Percentiles rank a stretch among this genome's conserved stretches.
Evolutionary conservation across 2,888 invertebrate genomes (phyloP).

Genomic region (Metacarcinus magister): DNA sequence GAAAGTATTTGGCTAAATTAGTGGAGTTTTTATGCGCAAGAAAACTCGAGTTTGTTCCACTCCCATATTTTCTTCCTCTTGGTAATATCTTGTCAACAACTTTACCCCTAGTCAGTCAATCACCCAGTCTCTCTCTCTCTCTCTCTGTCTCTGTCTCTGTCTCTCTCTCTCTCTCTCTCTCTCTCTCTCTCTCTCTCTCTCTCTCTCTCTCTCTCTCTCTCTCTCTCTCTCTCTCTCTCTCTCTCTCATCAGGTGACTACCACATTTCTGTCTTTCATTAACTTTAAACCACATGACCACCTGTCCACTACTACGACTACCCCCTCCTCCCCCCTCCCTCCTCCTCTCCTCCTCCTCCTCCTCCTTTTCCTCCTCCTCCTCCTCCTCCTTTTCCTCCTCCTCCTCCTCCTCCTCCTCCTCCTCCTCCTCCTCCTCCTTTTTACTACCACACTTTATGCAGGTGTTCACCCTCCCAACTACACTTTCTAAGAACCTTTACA

Average conservation of each 20-base stretch:
- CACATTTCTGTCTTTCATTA: not conserved
- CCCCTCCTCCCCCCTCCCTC: not conserved
- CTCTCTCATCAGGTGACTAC: not conserved
- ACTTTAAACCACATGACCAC: not conserved
- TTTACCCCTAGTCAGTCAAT: too few relatives aligned
- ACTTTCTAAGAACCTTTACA: slow-evolving; percentile 21
- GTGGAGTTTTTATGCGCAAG: not conserved
- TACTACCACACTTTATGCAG: slow-evolving; percentile 3
- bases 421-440: not conserved
- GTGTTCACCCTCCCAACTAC: not conserved
- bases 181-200: not conserved
- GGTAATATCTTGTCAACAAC: too few relatives aligned
- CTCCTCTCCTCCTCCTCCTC: not conserved
- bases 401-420: slow-evolving; percentile 7
- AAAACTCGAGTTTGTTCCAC: not conserved
- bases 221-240: not conserved
- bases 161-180: not conserved
- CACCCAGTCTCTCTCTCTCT: not conserved
- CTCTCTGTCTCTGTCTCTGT: not conserved
- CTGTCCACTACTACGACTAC: not conserved
- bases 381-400: not conserved
- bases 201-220: not conserved
- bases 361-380: not conserved
- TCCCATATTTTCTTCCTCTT: not conserved
- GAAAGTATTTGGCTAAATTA: not conserved